Base-by-base conservation (phyloP, 2,888 invertebrate genomes). In the Chalcis sispes region DNA sequence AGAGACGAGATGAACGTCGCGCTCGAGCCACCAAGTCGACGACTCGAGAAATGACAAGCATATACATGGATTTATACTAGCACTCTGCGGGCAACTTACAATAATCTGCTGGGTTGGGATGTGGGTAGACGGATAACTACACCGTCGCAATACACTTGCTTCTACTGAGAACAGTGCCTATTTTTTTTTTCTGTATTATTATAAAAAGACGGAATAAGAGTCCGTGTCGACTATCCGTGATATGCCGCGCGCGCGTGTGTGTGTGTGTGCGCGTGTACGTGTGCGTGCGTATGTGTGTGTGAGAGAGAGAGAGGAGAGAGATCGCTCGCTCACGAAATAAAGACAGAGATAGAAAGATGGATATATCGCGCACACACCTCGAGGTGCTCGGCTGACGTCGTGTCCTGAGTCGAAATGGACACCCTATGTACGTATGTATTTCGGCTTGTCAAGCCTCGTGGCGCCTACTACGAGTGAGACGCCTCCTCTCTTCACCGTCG, bases 351-450 rank as follows among this genome's bases (percentile, higher is more conserved):
- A 20, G 42, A 4, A 18, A 4, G 18, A 2, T 20, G 48, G 18
- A 1, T 2, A 20, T 2, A 36, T 36, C 10, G 8, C 23, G n/a
- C 58, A 48, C 65, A 67, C 79, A 81, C 23, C 69, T 59, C 59
- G 46, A 48, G 48, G 46, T 25, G 20, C 29, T 56, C 15, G 52
- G 56, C 29, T 27, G 18, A 42, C 46, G 52, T 23, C 36, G 65
- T 23, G 29, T 25, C 42, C 23, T 27, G n/a, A n/a, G n/a, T n/a
- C 66, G 23, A 23, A 13, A 54, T 20, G 40, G 7, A 5, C 54
- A 23, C 27, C 66, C 29, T 40, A 46, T 58, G 20, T 48, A 29
- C 40, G 59, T 23, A 7, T 40, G 52, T 29, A 18, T 40, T 18
- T 20, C 42, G 27, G n/a, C n/a, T n/a, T n/a, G n/a, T n/a, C n/a